Evolutionary conservation across 30 jellyfish, hydroid and myxozoan species (phyloP).

Genomic region (Rhopilema esculentum): DNA sequence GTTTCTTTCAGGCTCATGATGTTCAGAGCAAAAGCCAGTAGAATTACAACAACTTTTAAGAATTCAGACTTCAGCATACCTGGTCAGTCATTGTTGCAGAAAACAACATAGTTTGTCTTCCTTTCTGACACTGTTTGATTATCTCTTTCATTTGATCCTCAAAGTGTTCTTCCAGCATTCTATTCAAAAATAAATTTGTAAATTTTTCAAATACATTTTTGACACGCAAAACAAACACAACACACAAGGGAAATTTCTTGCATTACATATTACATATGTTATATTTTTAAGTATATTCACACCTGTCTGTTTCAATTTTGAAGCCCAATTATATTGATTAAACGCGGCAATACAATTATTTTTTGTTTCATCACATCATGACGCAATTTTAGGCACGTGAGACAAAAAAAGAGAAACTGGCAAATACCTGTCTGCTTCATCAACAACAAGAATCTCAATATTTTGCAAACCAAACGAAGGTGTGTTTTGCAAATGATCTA

Average conservation of each 20-base stretch:
- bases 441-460: constrained; percentile 94
- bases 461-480: constrained; percentile 94
- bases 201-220: background rate
- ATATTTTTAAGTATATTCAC: too few relatives aligned
- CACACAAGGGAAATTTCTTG: background rate
- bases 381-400: too few relatives aligned
- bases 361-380: too few relatives aligned
- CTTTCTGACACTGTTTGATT: constrained; percentile 89
- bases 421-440: constrained; percentile 99
- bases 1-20: too few relatives aligned
- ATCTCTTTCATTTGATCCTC: constrained; percentile 96
- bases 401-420: background rate
- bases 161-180: constrained; percentile 98
- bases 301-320: too few relatives aligned
- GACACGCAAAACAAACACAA: background rate
- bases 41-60: too few relatives aligned
- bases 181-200: too few relatives aligned
- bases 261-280: too few relatives aligned
- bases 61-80: constrained; percentile 38
- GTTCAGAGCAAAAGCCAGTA: too few relatives aligned
- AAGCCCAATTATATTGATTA: too few relatives aligned
- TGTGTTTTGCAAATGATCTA: constrained; percentile 95
- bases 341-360: too few relatives aligned
- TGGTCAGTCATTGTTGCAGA: constrained; percentile 99
- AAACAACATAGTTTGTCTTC: constrained; percentile 97